These are phyloP conservation scores for Sisyra nigra DNA, from an alignment of 2,888 invertebrate species.

Conservation along the genomic window DNA sequence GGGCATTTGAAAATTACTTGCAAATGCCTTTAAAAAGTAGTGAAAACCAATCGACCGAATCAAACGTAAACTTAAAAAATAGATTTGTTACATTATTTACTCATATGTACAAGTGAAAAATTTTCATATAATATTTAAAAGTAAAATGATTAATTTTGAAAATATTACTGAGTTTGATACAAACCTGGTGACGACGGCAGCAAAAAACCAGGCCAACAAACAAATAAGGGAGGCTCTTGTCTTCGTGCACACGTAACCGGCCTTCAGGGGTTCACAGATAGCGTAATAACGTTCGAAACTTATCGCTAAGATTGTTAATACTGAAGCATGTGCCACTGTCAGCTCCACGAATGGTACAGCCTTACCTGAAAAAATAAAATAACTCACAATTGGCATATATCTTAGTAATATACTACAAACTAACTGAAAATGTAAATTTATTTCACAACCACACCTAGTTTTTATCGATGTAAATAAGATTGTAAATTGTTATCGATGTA, in stretches of 20 bases:
- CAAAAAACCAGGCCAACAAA: conserved; percentile 67
- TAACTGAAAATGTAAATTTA: too few relatives aligned
- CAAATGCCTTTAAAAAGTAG: too few relatives aligned
- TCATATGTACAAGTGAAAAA: too few relatives aligned
- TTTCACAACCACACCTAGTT: too few relatives aligned
- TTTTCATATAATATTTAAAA: not conserved
- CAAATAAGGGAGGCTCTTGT: conserved; percentile 69
- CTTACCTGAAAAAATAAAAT: conserved; percentile 50
- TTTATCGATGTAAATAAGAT: too few relatives aligned
- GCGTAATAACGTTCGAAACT: conserved; percentile 78
- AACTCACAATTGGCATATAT: not conserved
- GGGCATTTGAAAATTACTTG: too few relatives aligned
- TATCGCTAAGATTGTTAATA: conserved; percentile 83
- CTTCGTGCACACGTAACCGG: conserved; percentile 80
- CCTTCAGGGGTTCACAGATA: conserved; percentile 81
- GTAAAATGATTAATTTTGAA: not conserved
- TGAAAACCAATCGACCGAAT: too few relatives aligned
- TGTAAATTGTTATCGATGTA: too few relatives aligned
- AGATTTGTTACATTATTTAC: too few relatives aligned
- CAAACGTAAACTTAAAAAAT: too few relatives aligned
- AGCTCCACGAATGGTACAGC: conserved; percentile 84
- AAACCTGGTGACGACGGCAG: conserved; percentile 76
- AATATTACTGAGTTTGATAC: conserved; percentile 13
- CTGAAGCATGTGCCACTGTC: conserved; percentile 83
- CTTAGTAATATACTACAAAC: too few relatives aligned